Evolutionary conservation across 2,888 invertebrate species (phyloP), one percentile per base, ranked within the genome.

Genomic region (Ormyrus rosae): DNA sequence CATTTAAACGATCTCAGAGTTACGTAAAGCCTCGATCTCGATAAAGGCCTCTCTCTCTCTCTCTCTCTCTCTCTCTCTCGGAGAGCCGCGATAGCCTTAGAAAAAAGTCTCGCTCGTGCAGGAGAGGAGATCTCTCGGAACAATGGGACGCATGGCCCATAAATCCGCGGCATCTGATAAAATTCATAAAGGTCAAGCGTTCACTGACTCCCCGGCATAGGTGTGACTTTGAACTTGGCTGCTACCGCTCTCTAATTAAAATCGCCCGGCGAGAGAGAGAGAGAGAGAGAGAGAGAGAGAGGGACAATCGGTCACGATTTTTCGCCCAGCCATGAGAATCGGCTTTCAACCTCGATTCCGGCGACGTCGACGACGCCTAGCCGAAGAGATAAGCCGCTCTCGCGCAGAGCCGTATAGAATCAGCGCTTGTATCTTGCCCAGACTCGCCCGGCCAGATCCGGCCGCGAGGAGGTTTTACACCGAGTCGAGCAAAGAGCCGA

Each of bases 91-190:
- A 74, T 74, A 65, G 58, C 34, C 56, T 19, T 19, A 19, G 19
- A 19, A 19, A 19, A 19, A 19, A 19, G 1, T 19, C 19, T 19
- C 19, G 19, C 19, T 19, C 19, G 19, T 19, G 19, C 55, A 13
- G 13, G 11, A 6, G 13, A 7, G 8, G 11, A 9, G 60, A 19
- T 13, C 50, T 46, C 65, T 7, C 11, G 61, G 45, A 72, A 72
- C 72, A 72, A 72, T 74, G 50, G 53, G 13, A 19, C 53, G 50
- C 56, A 10, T 9, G 61, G 55, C n/a, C 4, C 58, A 51, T 67
- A 68, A 68, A 76, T 68, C 68, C 55, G n/a, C 46, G 53, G 64
- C n/a, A 71, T 71, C 78, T 69, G 64, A 71, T 78, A 78, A 78
- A 63, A 71, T 76, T 68, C 75, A 68, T 68, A 53, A 51, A 68